phyloP scores from a whole-genome alignment of 2,797 vertebrate species.

The Cirrhinus molitorella region DNA sequence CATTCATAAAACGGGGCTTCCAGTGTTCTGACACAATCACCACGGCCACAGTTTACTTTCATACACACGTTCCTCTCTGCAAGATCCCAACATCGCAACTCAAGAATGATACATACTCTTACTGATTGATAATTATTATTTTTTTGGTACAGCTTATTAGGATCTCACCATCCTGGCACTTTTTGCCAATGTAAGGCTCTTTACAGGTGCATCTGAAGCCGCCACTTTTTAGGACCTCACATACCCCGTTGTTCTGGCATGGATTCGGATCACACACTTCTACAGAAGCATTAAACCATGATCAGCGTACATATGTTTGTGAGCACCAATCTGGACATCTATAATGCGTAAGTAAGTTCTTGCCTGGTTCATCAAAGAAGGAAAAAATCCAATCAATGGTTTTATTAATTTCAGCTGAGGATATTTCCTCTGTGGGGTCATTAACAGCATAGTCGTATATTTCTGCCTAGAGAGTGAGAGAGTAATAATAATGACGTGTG shows the following conservation, averaged over 20 bases:
- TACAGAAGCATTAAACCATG: constrained; percentile 41
- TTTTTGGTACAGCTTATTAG: background rate
- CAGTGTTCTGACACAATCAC: constrained; percentile 67
- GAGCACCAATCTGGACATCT: no score
- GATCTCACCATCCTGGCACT: constrained; percentile 69
- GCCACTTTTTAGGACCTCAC: background rate
- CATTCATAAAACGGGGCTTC: constrained; percentile 72
- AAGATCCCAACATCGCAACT: constrained; percentile 27
- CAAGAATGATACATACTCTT: background rate
- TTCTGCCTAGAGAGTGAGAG: constrained; percentile 20
- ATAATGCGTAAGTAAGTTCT: background rate
- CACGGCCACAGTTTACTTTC: constrained; percentile 65
- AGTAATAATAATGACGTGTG: background rate
- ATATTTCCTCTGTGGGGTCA: constrained; percentile 37
- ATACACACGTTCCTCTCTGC: constrained; percentile 70
- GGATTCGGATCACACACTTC: constrained; percentile 72
- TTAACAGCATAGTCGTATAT: constrained; percentile 53
- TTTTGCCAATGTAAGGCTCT: constrained; percentile 68
- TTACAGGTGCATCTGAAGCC: constrained; percentile 68
- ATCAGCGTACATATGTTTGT: background rate
- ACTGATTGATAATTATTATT: background rate
- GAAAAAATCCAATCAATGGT: constrained; percentile 69
- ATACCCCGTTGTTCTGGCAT: constrained; percentile 70
- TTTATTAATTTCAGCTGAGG: background rate
- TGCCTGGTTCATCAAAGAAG: constrained; percentile 63